phyloP scores from a whole-genome alignment of 2,113 vertebrate species.

The Laticauda colubrina region DNA sequence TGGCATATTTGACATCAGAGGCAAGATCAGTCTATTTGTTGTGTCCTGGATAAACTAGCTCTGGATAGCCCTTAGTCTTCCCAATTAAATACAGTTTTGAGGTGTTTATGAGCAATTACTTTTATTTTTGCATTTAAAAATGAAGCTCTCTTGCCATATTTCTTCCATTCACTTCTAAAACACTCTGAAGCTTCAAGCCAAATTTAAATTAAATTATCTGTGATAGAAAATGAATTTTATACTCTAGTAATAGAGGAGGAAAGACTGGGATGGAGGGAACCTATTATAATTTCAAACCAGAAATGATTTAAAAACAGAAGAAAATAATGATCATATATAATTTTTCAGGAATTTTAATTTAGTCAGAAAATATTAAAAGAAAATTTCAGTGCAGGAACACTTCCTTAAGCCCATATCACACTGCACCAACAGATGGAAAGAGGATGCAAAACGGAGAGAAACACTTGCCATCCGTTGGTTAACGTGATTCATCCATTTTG shows the following conservation, averaged over 20 bases:
- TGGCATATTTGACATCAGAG: not conserved
- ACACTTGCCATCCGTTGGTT: too few relatives aligned
- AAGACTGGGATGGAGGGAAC: accelerated
- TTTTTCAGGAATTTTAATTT: not conserved
- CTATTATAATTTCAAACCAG: not conserved
- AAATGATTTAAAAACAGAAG: not conserved
- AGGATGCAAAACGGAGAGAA: too few relatives aligned
- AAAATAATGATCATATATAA: slow-evolving; percentile 10
- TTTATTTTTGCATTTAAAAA: slow-evolving; percentile 7
- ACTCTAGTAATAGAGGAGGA: slow-evolving; percentile 22
- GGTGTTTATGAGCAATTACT: not conserved
- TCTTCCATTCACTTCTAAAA: not conserved
- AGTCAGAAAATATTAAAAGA: not conserved
- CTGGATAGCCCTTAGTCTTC: slow-evolving; percentile 10
- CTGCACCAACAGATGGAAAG: too few relatives aligned
- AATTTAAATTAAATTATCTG: slow-evolving; percentile 12
- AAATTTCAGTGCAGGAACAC: not conserved
- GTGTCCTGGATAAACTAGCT: not conserved
- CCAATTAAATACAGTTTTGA: slow-evolving; percentile 39
- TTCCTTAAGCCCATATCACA: not conserved
- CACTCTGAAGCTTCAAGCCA: slow-evolving; percentile 1
- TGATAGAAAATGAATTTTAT: slow-evolving; percentile 16
- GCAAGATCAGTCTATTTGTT: not conserved
- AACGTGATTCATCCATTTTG: too few relatives aligned
- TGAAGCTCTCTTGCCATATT: not conserved